Evolutionary conservation across 2,797 vertebrate species (phyloP), one percentile per base, ranked within the genome.

Genomic region (Smutsia gigantea): DNA sequence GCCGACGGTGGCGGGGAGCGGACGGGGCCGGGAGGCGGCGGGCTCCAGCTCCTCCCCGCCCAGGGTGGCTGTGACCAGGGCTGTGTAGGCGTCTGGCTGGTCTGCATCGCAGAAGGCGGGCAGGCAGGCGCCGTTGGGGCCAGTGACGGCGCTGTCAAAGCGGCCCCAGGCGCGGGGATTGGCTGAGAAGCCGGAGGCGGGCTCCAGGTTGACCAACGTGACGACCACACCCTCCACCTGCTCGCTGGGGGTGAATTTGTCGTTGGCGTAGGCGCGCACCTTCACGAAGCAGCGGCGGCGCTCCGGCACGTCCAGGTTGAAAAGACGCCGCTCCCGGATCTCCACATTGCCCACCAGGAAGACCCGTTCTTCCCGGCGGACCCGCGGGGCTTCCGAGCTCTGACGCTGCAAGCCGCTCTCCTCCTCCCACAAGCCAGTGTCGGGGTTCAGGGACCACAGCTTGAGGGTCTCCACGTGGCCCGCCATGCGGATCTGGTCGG

Each of bases 251-350:
- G 99, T 97, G 97, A 99, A 99, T 87, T 99, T 99, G 96, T 99
- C 99, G 6, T 98, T 99, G 99, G 99, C 99, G 97, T 99, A 99
- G 9, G 99, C 99, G 27, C 99, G 98, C 27, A 99, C 99, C 98
- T 99, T 99, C 71, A 99, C 99, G 3, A 99, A 99, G 98, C 99
- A 99, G 46, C 99, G 99, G 37, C 99, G 99, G 85, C 99, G 99
- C 98, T 99, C 99, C 0, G 99, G 99, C 87, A 99, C 99, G 0
- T 99, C 99, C 94, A 99, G 98, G 98, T 99, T 99, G 97, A 99
- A 99, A 55, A 99, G 99, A 0, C 99, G 99, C 4, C 99, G 98
- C 97, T 99, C 99, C 34, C 99, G 99, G 90, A 99, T 99, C 98
- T 99, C 99, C 99, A 99, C 98, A 95, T 99, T 99, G 74, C 99